Evolutionary conservation across 2,113 vertebrate genomes (phyloP).

Genomic region (Microcebus ravelobensis): DNA sequence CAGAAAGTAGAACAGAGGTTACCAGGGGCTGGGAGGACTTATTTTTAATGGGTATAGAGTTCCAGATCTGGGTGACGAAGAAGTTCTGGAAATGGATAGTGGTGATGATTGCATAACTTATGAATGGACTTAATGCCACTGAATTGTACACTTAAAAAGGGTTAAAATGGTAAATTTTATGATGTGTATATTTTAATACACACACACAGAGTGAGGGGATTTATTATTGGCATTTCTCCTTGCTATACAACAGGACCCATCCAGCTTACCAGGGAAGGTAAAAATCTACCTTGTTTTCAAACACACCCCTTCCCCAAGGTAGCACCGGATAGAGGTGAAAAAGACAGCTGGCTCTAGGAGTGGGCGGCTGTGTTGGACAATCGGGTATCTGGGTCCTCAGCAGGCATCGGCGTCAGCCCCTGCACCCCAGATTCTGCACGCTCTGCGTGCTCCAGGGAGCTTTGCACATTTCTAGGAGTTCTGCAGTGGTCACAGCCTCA

Average conservation of each 20-base stretch:
- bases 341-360: not conserved
- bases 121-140: not conserved
- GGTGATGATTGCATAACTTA: too few species aligned
- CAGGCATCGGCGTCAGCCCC: not conserved
- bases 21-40: too few species aligned
- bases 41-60: not conserved
- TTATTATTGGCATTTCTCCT: not conserved
- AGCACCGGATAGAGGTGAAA: not conserved
- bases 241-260: not conserved
- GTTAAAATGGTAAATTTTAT: not conserved
- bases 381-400: too few species aligned
- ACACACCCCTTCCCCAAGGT: not conserved
- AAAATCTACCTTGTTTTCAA: not conserved
- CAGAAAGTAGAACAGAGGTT: not conserved
- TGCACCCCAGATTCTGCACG: rapidly evolving
- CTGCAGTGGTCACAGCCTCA: not conserved
- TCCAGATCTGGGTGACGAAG: not conserved
- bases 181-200: not conserved
- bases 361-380: rapidly evolving
- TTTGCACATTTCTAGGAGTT: not conserved
- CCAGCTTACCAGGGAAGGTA: not conserved
- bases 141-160: not conserved
- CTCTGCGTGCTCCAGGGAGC: not conserved
- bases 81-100: not conserved
- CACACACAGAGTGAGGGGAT: not conserved